Evolutionary conservation across 2,113 vertebrate genomes (phyloP).

Genomic region (Cryptomyrus ogoouensis): DNA sequence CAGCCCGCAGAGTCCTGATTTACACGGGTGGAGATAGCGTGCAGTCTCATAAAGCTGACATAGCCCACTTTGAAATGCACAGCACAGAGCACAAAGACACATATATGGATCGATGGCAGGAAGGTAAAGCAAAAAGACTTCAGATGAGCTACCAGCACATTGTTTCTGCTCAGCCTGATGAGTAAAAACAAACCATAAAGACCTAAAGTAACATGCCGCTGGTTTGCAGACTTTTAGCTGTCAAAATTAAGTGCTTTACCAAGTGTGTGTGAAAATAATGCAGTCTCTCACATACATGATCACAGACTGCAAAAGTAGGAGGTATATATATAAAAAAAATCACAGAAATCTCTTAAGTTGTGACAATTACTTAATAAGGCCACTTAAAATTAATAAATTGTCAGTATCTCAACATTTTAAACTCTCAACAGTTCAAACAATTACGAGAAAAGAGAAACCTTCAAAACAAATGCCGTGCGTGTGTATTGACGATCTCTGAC

Average conservation of each 20-base stretch:
- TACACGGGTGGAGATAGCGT: neutral
- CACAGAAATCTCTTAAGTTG: neutral
- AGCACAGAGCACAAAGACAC: neutral
- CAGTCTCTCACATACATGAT: neutral
- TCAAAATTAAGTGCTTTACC: neutral
- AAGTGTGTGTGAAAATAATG: neutral
- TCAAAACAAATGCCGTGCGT: no score
- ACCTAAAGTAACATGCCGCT: neutral
- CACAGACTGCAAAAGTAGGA: neutral
- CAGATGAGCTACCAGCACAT: neutral
- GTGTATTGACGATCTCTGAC: no score
- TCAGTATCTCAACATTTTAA: no score
- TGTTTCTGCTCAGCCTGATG: neutral
- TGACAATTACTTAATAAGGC: neutral
- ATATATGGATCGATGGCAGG: neutral
- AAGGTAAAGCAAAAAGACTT: neutral
- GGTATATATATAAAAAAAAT: neutral
- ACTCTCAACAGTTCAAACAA: no score
- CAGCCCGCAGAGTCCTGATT: slow-evolving; percentile 25
- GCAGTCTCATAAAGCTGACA: neutral
- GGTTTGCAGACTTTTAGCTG: neutral
- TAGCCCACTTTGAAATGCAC: neutral
- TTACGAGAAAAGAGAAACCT: no score
- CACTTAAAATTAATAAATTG: no score
- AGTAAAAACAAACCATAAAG: neutral